Evolutionary conservation across 2,888 invertebrate genomes (phyloP), one percentile per base, ranked within the genome.

Genomic region (Dioctria rufipes): DNA sequence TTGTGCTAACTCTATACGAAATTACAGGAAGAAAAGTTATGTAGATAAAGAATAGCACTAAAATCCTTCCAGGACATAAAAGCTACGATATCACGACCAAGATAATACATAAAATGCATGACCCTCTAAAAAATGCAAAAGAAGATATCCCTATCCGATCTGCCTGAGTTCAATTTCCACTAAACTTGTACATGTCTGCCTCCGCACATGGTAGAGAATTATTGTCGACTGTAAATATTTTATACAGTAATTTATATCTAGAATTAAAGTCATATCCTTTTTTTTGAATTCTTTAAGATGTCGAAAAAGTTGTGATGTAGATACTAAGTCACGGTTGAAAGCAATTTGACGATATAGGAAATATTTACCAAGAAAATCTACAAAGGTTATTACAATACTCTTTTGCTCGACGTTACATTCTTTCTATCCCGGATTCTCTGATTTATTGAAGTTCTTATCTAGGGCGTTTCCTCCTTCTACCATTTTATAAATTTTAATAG

Each of bases 1-100:
- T 78, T 87, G 87, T 0, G 88, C 88, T 46, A 88, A 81, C 5
- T 87, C 88, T 88, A 81, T 3, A 82, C 77, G 54, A 49, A 42
- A 80, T 78, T 66, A 73, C 67, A 75, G 60, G 60, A 60, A 75
- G 42, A 60, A 75, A 40, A 25, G 60, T 25, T 1, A 25, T 25
- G 25, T 25, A 25, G 25, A 25, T 25, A 25, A 66, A 66, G 13
- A 60, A 42, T 25, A 42, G 73, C 43, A 49, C 42, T 42, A 43
- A 60, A 60, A 60, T 75, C 42, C 60, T 75, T 43, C 60, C 58
- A 49, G 77, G 63, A 63, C 63, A 63, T 77, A 77, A 63, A 77
- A 77, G 77, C 39, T 42, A 77, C n/a, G 51, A 37, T 77, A 46
- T 77, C 46, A 37, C 49, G 49, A 49, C 49, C 4, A 11, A 46